Percentiles rank a stretch among this genome's conserved stretches.
Evolutionary conservation across 2,113 vertebrate species (phyloP).

Genomic region (Sinocyclocheilus anophthalmus): DNA sequence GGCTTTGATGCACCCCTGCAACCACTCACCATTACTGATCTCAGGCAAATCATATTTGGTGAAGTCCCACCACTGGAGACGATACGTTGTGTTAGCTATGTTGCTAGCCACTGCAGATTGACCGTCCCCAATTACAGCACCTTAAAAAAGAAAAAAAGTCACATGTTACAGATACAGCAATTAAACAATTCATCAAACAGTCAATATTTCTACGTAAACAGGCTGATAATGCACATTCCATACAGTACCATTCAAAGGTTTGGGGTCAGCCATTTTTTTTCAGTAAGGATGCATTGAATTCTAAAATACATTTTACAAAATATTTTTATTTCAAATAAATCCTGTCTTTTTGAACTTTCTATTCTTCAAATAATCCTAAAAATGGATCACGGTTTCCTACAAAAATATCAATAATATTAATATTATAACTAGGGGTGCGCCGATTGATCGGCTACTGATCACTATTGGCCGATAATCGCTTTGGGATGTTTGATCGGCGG

Average conservation of each 20-base stretch:
- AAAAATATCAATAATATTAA: too few relatives aligned
- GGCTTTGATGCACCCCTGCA: background rate
- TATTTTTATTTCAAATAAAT: too few relatives aligned
- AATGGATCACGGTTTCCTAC: too few relatives aligned
- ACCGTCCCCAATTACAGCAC: constrained; percentile 95
- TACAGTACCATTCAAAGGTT: background rate
- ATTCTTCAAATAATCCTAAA: too few relatives aligned
- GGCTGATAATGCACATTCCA: background rate
- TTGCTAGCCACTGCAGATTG: constrained; percentile 98
- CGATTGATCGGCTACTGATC: too few relatives aligned
- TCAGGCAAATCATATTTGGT: constrained; percentile 97
- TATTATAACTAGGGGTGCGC: too few relatives aligned
- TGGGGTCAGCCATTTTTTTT: background rate
- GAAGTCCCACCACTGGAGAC: constrained; percentile 99
- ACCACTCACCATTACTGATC: constrained; percentile 90
- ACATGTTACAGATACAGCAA: background rate
- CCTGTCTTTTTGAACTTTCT: too few relatives aligned
- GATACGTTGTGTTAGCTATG: constrained; percentile 97
- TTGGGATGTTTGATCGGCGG: too few relatives aligned
- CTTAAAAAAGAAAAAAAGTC: constrained; percentile 63
- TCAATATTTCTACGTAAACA: background rate
- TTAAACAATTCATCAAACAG: background rate
- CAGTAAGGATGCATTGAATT: too few relatives aligned
- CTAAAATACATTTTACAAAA: too few relatives aligned
- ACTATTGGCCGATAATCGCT: too few relatives aligned